Conservation (phyloP, 2,888 invertebrate species). For the Patella pellucida region DNA sequence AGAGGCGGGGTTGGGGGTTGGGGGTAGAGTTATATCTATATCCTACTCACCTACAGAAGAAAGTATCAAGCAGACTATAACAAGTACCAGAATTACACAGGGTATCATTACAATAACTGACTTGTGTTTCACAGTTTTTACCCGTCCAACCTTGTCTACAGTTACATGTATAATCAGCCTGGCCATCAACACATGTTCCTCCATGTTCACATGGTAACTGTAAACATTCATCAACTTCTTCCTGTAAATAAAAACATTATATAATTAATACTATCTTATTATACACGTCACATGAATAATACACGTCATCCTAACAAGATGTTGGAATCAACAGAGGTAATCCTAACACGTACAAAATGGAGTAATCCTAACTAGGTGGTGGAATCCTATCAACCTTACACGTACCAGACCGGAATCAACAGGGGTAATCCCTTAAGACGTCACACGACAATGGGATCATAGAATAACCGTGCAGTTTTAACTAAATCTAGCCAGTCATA, state of each 20-base stretch:
- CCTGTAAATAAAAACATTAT: not conserved
- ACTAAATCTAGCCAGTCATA: too few species aligned
- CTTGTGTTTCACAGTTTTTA: slow-evolving; percentile 16
- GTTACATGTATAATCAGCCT: slow-evolving; percentile 15
- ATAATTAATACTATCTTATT: not conserved
- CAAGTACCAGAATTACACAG: not conserved
- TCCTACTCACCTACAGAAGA: not conserved
- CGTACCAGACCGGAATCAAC: too few species aligned
- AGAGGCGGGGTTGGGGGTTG: too few species aligned
- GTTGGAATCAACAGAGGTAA: too few species aligned
- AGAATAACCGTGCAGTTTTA: too few species aligned
- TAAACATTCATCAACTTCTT: slow-evolving; percentile 14
- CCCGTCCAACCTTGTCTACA: slow-evolving; percentile 22
- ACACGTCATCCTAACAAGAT: too few species aligned
- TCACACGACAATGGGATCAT: too few species aligned
- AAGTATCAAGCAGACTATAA: not conserved
- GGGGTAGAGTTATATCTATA: not conserved
- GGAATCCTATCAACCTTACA: too few species aligned
- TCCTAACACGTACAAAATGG: too few species aligned
- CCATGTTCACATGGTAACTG: slow-evolving; percentile 17
- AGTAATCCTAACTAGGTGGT: too few species aligned
- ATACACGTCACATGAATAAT: too few species aligned
- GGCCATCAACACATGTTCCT: slow-evolving; percentile 11
- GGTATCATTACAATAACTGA: not conserved
- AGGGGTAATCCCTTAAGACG: too few species aligned